Conservation (phyloP, 2,888 invertebrate species). For the Torymus texanus region DNA sequence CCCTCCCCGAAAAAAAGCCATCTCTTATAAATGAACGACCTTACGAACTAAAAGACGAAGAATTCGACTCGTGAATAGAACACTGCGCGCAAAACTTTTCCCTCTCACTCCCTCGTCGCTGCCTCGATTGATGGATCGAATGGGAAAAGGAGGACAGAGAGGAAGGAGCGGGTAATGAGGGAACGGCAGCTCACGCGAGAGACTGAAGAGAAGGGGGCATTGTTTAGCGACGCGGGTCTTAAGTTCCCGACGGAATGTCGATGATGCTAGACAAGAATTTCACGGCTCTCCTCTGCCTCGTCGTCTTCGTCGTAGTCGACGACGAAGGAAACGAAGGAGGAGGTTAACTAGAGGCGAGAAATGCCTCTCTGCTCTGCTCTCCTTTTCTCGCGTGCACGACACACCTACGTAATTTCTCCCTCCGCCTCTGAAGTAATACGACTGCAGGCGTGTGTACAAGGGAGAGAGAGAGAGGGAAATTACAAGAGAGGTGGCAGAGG, state of each 20-base stretch:
- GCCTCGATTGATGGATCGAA: conserved; percentile 31
- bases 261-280: conserved; percentile 40
- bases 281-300: not conserved
- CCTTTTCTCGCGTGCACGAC: not conserved
- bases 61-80: not conserved
- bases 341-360: conserved; percentile 25
- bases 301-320: too few species aligned
- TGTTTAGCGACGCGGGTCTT: conserved; percentile 10
- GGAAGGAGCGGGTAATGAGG: conserved; percentile 30
- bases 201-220: not conserved
- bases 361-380: not conserved
- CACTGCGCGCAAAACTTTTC: conserved; percentile 7
- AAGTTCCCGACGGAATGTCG: conserved; percentile 40
- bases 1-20: not conserved
- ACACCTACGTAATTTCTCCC: conserved; percentile 8
- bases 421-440: conserved; percentile 23
- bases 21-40: conserved; percentile 9
- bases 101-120: too few species aligned
- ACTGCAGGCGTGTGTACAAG: not conserved
- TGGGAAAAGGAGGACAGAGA: conserved; percentile 22
- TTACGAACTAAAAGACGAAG: not conserved
- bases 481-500: not conserved
- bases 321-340: not conserved
- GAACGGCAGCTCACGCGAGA: not conserved
- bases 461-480: not conserved